A percentile compares a stretch with the other conserved stretches of the same genome.
phyloP scores from a whole-genome alignment of 2,888 invertebrate species.

The Drymonia ruficornis region DNA sequence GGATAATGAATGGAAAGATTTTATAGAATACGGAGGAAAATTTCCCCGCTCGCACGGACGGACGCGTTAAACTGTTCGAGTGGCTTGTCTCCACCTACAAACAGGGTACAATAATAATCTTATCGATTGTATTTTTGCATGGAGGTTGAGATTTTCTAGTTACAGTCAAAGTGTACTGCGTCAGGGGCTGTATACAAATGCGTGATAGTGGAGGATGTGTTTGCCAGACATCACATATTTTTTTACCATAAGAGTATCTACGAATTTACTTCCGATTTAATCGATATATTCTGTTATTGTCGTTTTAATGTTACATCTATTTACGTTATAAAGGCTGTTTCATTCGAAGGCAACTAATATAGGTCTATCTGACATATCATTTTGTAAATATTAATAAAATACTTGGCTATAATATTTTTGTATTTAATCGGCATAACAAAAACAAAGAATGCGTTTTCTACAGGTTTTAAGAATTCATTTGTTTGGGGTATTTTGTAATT shows the following conservation, averaged over 20 bases:
- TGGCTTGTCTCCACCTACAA: no score
- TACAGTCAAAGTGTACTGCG: no score
- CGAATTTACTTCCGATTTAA: neutral
- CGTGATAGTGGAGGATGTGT: neutral
- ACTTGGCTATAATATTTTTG: neutral
- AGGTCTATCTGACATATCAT: neutral
- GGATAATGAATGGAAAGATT: neutral
- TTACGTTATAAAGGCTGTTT: constrained; percentile 11
- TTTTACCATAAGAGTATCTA: neutral
- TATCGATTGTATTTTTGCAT: no score
- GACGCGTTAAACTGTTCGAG: no score
- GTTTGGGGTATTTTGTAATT: neutral
- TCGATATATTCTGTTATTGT: neutral
- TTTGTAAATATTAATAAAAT: neutral
- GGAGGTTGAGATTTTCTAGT: no score
- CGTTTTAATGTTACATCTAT: neutral
- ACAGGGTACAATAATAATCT: no score
- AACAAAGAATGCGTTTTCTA: neutral
- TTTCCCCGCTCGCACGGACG: no score
- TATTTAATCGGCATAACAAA: neutral
- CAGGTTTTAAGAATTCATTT: neutral
- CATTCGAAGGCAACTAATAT: constrained; percentile 14
- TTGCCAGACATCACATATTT: neutral
- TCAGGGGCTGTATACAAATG: no score
- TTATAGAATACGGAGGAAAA: neutral